Percentiles rank a stretch among this genome's conserved stretches.
These are phyloP conservation scores for Andrena cerasifolii DNA, from an alignment of 1,140 invertebrate species.

Conservation along the genomic window DNA sequence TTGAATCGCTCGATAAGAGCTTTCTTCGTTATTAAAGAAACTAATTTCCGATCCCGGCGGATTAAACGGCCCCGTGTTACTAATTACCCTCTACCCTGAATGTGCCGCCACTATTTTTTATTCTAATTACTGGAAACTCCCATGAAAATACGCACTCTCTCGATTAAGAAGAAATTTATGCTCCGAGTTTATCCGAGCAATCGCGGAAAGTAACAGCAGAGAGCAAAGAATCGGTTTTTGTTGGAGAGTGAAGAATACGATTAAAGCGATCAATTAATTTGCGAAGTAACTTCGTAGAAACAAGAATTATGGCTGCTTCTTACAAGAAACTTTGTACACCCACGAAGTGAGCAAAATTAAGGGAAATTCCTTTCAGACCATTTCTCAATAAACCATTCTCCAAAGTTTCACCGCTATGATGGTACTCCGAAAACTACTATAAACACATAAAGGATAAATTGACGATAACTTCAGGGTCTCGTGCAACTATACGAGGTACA, in stretches of 20 bases:
- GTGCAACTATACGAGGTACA: too few species aligned
- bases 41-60: not conserved
- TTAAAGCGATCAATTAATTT: not conserved
- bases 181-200: not conserved
- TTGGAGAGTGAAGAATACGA: not conserved
- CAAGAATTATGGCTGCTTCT: too few species aligned
- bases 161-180: conserved; percentile 15
- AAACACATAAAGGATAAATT: too few species aligned
- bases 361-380: too few species aligned
- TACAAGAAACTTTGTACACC: too few species aligned
- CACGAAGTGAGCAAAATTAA: too few species aligned
- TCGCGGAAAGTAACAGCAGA: not conserved
- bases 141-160: not conserved
- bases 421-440: too few species aligned
- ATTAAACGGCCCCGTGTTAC: not conserved
- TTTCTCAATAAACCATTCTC: too few species aligned
- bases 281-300: not conserved
- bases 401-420: too few species aligned
- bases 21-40: not conserved
- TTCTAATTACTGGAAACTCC: conserved; percentile 21
- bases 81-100: conserved; percentile 1
- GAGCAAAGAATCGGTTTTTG: not conserved
- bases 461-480: too few species aligned
- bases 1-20: not conserved
- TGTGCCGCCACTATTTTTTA: not conserved